These are phyloP conservation scores for Meta bourneti DNA, from an alignment of 2,888 invertebrate species.

Conservation along the genomic window DNA sequence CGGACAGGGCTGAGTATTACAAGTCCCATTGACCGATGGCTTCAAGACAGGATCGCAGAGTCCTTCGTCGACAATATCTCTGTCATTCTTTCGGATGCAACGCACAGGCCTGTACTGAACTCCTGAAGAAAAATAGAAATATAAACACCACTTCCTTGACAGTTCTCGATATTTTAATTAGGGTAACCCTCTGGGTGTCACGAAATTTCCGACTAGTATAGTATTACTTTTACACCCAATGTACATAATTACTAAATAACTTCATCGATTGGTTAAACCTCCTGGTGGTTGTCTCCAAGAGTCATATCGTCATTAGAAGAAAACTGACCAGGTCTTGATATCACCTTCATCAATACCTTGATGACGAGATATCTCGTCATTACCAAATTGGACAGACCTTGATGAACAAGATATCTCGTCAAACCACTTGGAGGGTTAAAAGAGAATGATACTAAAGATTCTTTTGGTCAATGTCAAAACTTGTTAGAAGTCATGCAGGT, in stretches of 20 bases:
- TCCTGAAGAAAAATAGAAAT: slow-evolving; percentile 39
- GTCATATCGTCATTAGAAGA: neutral
- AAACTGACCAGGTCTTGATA: too few relatives aligned
- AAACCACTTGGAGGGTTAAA: neutral
- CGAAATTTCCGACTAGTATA: too few relatives aligned
- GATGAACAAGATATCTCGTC: too few relatives aligned
- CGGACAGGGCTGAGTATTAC: slow-evolving; percentile 89
- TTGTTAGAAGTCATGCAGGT: too few relatives aligned
- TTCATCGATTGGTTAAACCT: too few relatives aligned
- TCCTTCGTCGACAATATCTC: slow-evolving; percentile 86
- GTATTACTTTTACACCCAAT: neutral
- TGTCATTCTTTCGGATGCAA: slow-evolving; percentile 88
- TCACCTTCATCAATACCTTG: too few relatives aligned
- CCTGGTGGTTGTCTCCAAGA: neutral
- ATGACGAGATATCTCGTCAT: too few relatives aligned
- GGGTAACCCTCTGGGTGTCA: too few relatives aligned
- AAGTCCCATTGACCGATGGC: slow-evolving; percentile 87
- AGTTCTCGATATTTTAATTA: too few relatives aligned
- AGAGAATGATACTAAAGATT: neutral
- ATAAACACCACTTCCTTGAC: neutral
- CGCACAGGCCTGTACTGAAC: slow-evolving; percentile 88
- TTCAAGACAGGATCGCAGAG: slow-evolving; percentile 89
- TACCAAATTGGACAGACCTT: too few relatives aligned
- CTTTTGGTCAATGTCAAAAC: too few relatives aligned
- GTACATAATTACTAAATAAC: too few relatives aligned